A percentile compares a stretch with the other conserved stretches of the same genome.
Conservation (phyloP, 1,140 invertebrate genomes). For the Philaenus spumarius region DNA sequence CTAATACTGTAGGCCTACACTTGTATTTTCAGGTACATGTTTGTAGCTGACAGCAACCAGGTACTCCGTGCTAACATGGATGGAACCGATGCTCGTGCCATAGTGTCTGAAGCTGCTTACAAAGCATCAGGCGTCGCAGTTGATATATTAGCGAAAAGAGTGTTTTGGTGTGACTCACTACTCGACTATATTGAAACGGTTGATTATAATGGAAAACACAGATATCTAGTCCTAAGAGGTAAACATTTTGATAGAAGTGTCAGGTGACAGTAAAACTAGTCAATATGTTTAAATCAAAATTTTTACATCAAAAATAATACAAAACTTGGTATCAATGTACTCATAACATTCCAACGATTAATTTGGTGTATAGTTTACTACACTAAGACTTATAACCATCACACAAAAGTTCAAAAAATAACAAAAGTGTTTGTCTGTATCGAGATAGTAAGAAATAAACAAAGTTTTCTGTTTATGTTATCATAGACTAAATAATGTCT, state of each 20-base stretch:
- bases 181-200: conserved; percentile 97
- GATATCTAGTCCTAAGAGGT: conserved; percentile 68
- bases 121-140: conserved; percentile 80
- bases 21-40: conserved; percentile 60
- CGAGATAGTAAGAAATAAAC: too few relatives aligned
- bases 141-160: conserved; percentile 76
- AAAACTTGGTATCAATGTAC: too few relatives aligned
- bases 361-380: too few relatives aligned
- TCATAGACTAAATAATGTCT: too few relatives aligned
- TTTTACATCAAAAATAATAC: too few relatives aligned
- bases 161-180: conserved; percentile 95
- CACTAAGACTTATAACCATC: too few relatives aligned
- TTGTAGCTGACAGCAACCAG: conserved; percentile 88
- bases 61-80: conserved; percentile 88
- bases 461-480: too few relatives aligned
- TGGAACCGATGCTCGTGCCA: conserved; percentile 67
- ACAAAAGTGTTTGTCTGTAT: too few relatives aligned
- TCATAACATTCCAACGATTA: too few relatives aligned
- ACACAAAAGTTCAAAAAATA: too few relatives aligned
- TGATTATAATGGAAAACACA: conserved; percentile 82
- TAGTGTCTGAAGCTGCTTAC: conserved; percentile 87
- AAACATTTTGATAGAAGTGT: conserved; percentile 9
- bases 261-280: too few relatives aligned
- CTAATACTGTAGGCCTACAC: background rate
- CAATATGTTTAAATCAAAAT: too few relatives aligned